Evolutionary conservation across 1,140 invertebrate species (phyloP).

Genomic region (Trichonephila clavata): DNA sequence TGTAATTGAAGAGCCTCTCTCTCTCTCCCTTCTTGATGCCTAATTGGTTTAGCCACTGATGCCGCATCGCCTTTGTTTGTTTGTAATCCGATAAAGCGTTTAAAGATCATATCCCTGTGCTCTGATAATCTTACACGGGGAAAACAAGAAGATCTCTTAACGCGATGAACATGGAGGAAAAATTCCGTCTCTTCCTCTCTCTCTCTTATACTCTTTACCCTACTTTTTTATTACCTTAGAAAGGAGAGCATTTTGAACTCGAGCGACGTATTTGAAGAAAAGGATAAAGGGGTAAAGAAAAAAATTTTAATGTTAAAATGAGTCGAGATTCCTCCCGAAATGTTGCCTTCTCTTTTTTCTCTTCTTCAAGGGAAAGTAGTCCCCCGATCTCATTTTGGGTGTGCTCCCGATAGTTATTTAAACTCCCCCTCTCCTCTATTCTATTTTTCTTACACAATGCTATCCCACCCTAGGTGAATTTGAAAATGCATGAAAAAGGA

Average conservation of each 20-base stretch:
- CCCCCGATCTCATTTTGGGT: slow-evolving; percentile 30
- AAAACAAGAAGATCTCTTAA: slow-evolving; percentile 37
- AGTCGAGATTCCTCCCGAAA: slow-evolving; percentile 31
- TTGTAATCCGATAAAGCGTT: slow-evolving; percentile 71
- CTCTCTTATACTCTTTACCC: neutral
- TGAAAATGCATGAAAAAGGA: slow-evolving; percentile 40
- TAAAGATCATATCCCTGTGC: slow-evolving; percentile 69
- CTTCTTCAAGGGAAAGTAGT: slow-evolving; percentile 1
- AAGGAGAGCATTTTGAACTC: neutral
- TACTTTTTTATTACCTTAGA: neutral
- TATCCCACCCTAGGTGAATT: slow-evolving; percentile 9
- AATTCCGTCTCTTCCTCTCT: neutral
- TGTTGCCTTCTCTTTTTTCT: neutral
- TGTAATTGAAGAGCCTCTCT: slow-evolving; percentile 58
- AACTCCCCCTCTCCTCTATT: too few relatives aligned
- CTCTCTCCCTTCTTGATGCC: neutral
- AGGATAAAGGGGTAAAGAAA: slow-evolving; percentile 19
- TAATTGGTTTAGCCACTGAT: slow-evolving; percentile 66
- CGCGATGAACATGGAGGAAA: slow-evolving; percentile 20
- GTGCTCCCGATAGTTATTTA: slow-evolving; percentile 28
- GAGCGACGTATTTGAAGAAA: neutral
- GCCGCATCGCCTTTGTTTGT: slow-evolving; percentile 55
- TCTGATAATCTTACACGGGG: slow-evolving; percentile 17
- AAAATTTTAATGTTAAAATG: slow-evolving; percentile 43
- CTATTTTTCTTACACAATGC: neutral